A percentile compares a stretch with the other conserved stretches of the same genome.
Evolutionary conservation across 1,140 invertebrate species (phyloP).

Genomic region (Leptopilina clavipes): DNA sequence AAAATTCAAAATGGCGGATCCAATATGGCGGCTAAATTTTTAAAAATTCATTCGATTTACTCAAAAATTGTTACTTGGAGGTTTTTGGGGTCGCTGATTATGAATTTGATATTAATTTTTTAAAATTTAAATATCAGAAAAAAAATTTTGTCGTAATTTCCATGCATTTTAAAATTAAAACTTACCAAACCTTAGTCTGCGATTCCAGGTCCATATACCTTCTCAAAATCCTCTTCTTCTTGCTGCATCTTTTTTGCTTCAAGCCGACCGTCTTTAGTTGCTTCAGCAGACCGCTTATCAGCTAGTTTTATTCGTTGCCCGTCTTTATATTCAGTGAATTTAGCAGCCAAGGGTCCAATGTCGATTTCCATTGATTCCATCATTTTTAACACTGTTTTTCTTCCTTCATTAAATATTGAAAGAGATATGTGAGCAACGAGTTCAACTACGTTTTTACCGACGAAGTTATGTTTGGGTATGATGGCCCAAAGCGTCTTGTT

Average conservation of each 20-base stretch:
- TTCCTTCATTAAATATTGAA: slow-evolving; percentile 42
- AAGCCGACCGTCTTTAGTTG: slow-evolving; percentile 38
- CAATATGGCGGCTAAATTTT: too few species aligned
- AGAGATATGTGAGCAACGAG: slow-evolving; percentile 38
- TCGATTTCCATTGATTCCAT: slow-evolving; percentile 41
- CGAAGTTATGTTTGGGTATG: slow-evolving; percentile 40
- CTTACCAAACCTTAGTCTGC: slow-evolving; percentile 31
- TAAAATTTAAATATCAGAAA: too few species aligned
- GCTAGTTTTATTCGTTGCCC: slow-evolving; percentile 35
- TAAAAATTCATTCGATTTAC: too few species aligned
- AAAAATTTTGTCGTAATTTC: too few species aligned
- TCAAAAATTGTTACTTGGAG: too few species aligned
- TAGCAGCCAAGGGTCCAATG: slow-evolving; percentile 27
- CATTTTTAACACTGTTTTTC: slow-evolving; percentile 38
- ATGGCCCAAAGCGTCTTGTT: slow-evolving; percentile 43
- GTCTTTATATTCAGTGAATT: slow-evolving; percentile 26
- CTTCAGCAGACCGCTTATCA: slow-evolving; percentile 34
- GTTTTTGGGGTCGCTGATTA: too few species aligned
- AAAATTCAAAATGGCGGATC: too few species aligned
- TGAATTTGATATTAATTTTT: too few species aligned
- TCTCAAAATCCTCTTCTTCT: slow-evolving; percentile 17
- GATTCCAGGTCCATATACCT: slow-evolving; percentile 39
- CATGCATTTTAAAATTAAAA: not conserved
- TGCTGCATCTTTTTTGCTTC: not conserved
- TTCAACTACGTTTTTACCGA: slow-evolving; percentile 33